Evolutionary conservation across 1,140 invertebrate species (phyloP).

Genomic region (Luehdorfia chinensis): DNA sequence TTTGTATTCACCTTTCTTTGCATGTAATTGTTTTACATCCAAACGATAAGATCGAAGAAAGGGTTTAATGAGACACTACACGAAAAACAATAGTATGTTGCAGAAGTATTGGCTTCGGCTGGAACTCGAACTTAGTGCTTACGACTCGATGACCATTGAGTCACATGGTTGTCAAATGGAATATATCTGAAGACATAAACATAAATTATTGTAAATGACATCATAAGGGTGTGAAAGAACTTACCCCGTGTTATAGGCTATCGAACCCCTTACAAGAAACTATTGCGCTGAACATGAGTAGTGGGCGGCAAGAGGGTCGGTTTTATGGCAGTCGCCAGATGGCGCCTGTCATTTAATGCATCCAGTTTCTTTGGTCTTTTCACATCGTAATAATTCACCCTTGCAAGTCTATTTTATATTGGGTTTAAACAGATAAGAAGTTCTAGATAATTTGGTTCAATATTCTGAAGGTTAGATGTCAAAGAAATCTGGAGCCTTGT

Average conservation of each 20-base stretch:
- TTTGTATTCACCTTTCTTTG: no score
- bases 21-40: no score
- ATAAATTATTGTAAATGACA: slow-evolving; percentile 13
- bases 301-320: slow-evolving; percentile 53
- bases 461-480: slow-evolving; percentile 54
- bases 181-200: slow-evolving; percentile 5
- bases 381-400: slow-evolving; percentile 23
- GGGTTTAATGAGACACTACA: no score
- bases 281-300: slow-evolving; percentile 54
- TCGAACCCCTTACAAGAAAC: slow-evolving; percentile 56
- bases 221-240: slow-evolving; percentile 19
- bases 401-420: background rate
- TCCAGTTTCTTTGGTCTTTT: slow-evolving; percentile 31
- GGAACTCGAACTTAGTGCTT: no score
- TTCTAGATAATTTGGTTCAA: slow-evolving; percentile 32
- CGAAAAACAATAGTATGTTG: no score
- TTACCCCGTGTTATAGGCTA: slow-evolving; percentile 14
- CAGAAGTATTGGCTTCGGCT: no score
- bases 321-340: slow-evolving; percentile 66
- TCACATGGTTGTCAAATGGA: no score
- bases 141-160: no score
- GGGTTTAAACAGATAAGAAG: slow-evolving; percentile 9
- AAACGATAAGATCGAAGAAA: no score
- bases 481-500: slow-evolving; percentile 54
- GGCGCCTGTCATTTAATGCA: slow-evolving; percentile 65